Base-by-base conservation (phyloP, 2,888 invertebrate species). In the Epirrita christyi region DNA sequence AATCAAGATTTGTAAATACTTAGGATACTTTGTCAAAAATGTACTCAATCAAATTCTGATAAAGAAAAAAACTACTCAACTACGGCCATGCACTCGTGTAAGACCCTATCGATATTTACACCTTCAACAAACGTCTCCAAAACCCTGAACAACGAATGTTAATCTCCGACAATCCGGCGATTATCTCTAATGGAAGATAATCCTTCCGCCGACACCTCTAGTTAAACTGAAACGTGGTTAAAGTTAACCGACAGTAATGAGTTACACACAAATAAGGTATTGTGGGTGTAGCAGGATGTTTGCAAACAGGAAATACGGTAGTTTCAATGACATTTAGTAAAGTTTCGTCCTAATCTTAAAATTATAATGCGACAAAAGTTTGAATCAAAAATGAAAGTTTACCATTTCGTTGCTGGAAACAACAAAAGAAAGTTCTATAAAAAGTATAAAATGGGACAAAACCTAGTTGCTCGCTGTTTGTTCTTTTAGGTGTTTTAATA, bases 281-380 rank as follows among this genome's bases (percentile, higher is more conserved):
- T 29, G 49, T 44, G 28, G 3, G 10, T 4, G 28, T 40, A 46
- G 49, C 62, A 59, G 55, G 59, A 60, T 63, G 67, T 67, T 65
- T 64, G 63, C 49, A 64, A 65, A 67, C 64, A 65, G 64, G 64
- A 66, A 56, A 8, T 14, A 32, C 54, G 50, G 34, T 10, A n/a
- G 11, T 7, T 11, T 36, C 37, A 32, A 32, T 32, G 3, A 32
- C 8, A 32, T 32, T 32, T 32, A 9, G 32, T n/a, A 36, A 6
- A 4, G 36, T 36, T n/a, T 36, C 2, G 21, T 21, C 21, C 2
- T 21, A 21, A 21, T 21, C 21, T 21, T 21, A 21, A 21, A 2
- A 21, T 21, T 21, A 21, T 2, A 21, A 4, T 2, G 2, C 21
- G 21, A 21, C 21, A 21, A 21, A 21, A 21, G 21, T 21, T 21